Percentiles rank a stretch among this genome's conserved stretches.
These are phyloP conservation scores for Pluvialis apricaria DNA, from an alignment of 2,113 vertebrate genomes.

Conservation along the genomic window DNA sequence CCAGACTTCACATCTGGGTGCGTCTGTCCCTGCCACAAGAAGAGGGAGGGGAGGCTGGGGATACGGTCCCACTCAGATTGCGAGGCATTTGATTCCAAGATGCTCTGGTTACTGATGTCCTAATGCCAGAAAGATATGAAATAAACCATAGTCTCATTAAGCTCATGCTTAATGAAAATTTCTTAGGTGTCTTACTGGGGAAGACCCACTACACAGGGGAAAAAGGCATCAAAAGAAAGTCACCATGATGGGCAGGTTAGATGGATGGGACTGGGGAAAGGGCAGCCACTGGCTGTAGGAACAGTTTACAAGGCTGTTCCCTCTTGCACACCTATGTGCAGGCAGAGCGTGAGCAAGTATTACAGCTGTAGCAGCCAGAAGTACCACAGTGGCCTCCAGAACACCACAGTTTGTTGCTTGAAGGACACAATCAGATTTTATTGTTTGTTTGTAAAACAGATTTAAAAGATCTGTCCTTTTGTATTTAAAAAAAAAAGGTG, in stretches of 20 bases:
- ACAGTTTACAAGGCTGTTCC: background rate
- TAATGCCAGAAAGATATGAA: background rate
- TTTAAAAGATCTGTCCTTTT: background rate
- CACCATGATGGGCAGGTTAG: background rate
- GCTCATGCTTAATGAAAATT: background rate
- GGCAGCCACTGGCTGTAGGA: background rate
- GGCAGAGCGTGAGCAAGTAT: background rate
- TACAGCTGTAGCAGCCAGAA: background rate
- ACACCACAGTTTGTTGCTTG: background rate
- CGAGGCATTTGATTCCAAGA: background rate
- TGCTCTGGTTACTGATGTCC: background rate
- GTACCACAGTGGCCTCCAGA: background rate
- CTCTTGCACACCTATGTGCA: background rate
- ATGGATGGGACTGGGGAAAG: background rate
- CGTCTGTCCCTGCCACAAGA: background rate
- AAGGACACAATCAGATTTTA: background rate
- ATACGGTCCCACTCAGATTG: background rate
- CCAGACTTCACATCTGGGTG: background rate
- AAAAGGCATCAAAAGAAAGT: background rate
- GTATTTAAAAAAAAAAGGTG: background rate
- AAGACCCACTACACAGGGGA: background rate
- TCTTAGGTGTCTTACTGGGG: background rate
- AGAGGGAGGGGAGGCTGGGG: background rate
- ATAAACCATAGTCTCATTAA: background rate
- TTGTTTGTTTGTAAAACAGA: background rate